Evolutionary conservation across 2,888 invertebrate genomes (phyloP), one percentile per base, ranked within the genome.

Genomic region (Drosophila nigritarsus): DNA sequence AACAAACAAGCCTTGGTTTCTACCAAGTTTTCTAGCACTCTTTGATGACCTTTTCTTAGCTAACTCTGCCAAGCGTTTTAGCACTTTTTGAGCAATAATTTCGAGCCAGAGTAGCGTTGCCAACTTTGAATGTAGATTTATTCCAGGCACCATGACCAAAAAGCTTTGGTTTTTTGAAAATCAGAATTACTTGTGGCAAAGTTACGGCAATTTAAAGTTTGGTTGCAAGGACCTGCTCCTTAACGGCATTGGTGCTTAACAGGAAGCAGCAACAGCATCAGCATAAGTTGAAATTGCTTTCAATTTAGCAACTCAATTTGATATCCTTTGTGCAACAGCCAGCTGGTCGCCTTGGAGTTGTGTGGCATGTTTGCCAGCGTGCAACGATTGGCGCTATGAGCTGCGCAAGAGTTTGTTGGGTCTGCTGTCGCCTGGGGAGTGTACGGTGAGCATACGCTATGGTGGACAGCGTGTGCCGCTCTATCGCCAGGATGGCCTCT

Each of bases 311-410:
- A 1, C 40, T n/a, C 20, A 36, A 34, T 36, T 27, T 54, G 20
- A 15, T 11, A 27, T 11, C 4, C 27, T 36, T 45, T 45, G 4
- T 45, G 18, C 45, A 45, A 18, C 20, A 76, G 78, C 9, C 36
- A 56, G 40, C 56, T 77, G 80, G 81, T 78, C 75, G 1, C 72
- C 72, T 24, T 54, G 62, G 34, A 69, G 49, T 83, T 92, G 74
- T 15, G 45, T n/a, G 1, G 61, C 82, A 0, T 92, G 92, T 38
- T 55, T 88, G 34, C 90, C 92, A 0, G 34, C 83, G 9, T 92
- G 92, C 65, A 82, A 80, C 20, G 84, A 76, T 24, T 74, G 83
- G 55, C 71, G 74, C 30, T 91, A 90, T 53, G 72, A 74, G 20
- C 78, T 84, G 56, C 73, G 67, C 6, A 83, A 90, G 55, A 77